Conservation (phyloP, 2,888 invertebrate genomes). For the Meteorus colon region DNA sequence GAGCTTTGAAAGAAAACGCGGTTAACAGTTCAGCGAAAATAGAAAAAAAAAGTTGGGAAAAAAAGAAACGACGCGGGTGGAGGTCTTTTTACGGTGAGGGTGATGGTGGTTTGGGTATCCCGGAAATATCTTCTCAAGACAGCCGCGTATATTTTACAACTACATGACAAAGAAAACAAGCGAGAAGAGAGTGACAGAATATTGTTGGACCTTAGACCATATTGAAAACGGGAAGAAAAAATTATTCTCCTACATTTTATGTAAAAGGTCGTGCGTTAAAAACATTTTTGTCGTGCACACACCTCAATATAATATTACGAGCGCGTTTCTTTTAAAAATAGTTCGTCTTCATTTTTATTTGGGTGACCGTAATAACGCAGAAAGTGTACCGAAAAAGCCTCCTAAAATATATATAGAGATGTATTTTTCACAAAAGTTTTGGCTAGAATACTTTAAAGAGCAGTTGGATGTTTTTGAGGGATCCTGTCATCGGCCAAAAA, state of each 20-base stretch:
- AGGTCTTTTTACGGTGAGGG: slow-evolving; percentile 27
- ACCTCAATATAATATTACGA: slow-evolving; percentile 64
- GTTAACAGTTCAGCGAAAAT: slow-evolving; percentile 40
- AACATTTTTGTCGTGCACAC: slow-evolving; percentile 36
- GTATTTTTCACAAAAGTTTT: slow-evolving; percentile 44
- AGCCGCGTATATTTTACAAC: slow-evolving; percentile 42
- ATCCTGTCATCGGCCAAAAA: slow-evolving; percentile 51
- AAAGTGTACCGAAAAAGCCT: slow-evolving; percentile 65
- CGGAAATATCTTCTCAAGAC: slow-evolving; percentile 37
- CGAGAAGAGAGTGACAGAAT: too few species aligned
- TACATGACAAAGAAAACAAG: slow-evolving; percentile 34
- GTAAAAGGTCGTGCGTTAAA: slow-evolving; percentile 13
- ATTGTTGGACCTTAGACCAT: slow-evolving; percentile 17
- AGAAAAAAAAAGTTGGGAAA: slow-evolving; percentile 12
- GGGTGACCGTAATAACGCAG: slow-evolving; percentile 71
- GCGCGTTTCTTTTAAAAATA: slow-evolving; percentile 65
- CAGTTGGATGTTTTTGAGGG: neutral
- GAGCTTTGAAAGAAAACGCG: slow-evolving; percentile 51
- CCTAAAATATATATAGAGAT: slow-evolving; percentile 45
- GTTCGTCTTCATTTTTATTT: slow-evolving; percentile 65
- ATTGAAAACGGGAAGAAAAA: neutral
- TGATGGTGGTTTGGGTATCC: slow-evolving; percentile 47
- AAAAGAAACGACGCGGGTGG: slow-evolving; percentile 25
- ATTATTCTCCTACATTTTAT: neutral
- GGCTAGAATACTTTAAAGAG: slow-evolving; percentile 32